Evolutionary conservation across 2,797 vertebrate species (phyloP), one percentile per base, ranked within the genome.

Genomic region (Notoglanidium macrostoma): DNA sequence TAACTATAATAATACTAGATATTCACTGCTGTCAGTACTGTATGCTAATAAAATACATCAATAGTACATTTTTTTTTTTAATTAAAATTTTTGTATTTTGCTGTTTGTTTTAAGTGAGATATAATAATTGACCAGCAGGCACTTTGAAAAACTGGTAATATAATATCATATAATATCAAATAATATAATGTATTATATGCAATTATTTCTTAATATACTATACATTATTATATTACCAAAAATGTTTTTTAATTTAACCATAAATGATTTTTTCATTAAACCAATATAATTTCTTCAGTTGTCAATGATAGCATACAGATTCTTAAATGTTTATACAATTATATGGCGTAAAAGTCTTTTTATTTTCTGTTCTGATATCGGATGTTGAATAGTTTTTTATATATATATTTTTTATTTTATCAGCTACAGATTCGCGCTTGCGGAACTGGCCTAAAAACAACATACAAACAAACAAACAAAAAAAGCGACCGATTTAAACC

Each of bases 71-170:
- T 57, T 74, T 70, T 86, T 86, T 72, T n/a, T 72, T 40, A 80
- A 19, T 44, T 21, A 21, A 32, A 35, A 32, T 17, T 67, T 40
- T 23, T 40, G 11, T 73, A 46, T 23, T 72, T 74, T 23, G 44
- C 2, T 73, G 14, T 12, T 73, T 23, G n/a, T 74, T 74, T n/a
- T 0, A 74, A 65, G 26, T n/a, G 44, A 59, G 44, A 67, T 55
- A 21, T 21, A 67, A 68, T 46, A 49, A 83, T 46, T 29, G 44
- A 94, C 92, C 89, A 91, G 93, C 91, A 96, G n/a, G 49, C 94
- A 96, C 95, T 96, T 96, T 93, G 92, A 94, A 92, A 90, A 87
- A 91, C 88, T 89, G 90, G 74, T 57, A 82, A 87, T 84, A 86
- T 73, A 91, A 57, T 68, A 78, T 59, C n/a, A 51, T 49, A 76